These are phyloP conservation scores for Apantesis nais DNA, from an alignment of 2,888 invertebrate species.

Conservation along the genomic window DNA sequence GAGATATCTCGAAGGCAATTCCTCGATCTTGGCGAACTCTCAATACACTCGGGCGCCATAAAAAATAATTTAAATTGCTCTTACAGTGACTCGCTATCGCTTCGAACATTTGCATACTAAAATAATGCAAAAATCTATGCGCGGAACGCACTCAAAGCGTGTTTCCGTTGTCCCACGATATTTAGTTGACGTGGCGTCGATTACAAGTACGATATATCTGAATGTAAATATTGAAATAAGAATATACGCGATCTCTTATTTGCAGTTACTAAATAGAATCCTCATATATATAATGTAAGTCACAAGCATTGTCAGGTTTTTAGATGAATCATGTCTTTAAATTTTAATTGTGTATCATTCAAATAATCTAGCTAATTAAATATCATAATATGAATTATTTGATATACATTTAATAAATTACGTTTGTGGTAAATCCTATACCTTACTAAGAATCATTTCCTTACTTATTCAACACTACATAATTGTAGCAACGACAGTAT, in stretches of 20 bases:
- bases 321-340: background rate
- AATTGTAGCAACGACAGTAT: constrained; percentile 14
- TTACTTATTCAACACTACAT: background rate
- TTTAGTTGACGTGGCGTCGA: constrained; percentile 29
- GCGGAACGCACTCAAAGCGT: constrained; percentile 69
- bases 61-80: constrained; percentile 87
- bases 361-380: background rate
- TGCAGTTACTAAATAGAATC: background rate
- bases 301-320: background rate
- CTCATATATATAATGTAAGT: background rate
- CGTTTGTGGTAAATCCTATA: background rate
- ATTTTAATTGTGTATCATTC: background rate
- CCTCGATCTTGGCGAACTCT: constrained; percentile 71
- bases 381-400: background rate
- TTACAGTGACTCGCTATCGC: constrained; percentile 82
- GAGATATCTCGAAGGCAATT: constrained; percentile 63
- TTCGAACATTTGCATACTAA: constrained; percentile 84
- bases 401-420: background rate
- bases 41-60: constrained; percentile 85
- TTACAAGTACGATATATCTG: constrained; percentile 7
- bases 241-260: background rate
- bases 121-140: constrained; percentile 86
- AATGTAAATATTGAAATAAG: background rate
- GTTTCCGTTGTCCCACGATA: constrained; percentile 59
- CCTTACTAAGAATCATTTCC: background rate